Percentiles rank a stretch among this genome's conserved stretches.
These are phyloP conservation scores for Temnothorax curvispinosus DNA, from an alignment of 1,140 invertebrate species.

Conservation along the genomic window DNA sequence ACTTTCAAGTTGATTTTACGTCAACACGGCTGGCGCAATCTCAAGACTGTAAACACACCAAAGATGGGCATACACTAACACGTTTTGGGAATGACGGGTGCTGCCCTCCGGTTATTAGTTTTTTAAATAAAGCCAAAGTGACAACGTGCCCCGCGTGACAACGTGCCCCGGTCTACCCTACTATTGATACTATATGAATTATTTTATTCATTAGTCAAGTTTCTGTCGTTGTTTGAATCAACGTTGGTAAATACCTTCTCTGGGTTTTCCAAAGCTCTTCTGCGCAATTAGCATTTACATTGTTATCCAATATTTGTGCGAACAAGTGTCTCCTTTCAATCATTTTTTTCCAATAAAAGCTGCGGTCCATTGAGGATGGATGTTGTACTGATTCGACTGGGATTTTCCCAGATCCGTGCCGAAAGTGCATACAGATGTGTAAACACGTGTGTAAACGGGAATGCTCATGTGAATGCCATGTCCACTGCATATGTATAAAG, in stretches of 20 bases:
- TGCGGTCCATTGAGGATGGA: background rate
- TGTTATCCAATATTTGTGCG: background rate
- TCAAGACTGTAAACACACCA: too few relatives aligned
- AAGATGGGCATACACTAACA: too few relatives aligned
- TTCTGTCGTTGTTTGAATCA: background rate
- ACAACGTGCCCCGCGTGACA: too few relatives aligned
- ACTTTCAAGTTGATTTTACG: too few relatives aligned
- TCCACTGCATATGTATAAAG: background rate
- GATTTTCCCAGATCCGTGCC: slow-evolving; percentile 22
- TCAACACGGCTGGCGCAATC: too few relatives aligned
- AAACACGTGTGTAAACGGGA: background rate
- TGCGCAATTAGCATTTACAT: background rate
- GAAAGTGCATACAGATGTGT: background rate
- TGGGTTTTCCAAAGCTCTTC: slow-evolving; percentile 22
- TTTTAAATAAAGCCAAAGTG: too few relatives aligned
- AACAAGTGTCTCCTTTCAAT: background rate
- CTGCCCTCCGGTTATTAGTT: too few relatives aligned
- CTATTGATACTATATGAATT: background rate
- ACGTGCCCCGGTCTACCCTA: too few relatives aligned
- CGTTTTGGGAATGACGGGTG: too few relatives aligned
- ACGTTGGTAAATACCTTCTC: background rate
- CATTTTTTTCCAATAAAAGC: background rate
- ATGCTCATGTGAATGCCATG: background rate
- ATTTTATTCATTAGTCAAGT: background rate
- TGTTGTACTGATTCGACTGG: slow-evolving; percentile 18